Conservation (phyloP, 1,140 invertebrate species). For the Lutraria rhynchaena region DNA sequence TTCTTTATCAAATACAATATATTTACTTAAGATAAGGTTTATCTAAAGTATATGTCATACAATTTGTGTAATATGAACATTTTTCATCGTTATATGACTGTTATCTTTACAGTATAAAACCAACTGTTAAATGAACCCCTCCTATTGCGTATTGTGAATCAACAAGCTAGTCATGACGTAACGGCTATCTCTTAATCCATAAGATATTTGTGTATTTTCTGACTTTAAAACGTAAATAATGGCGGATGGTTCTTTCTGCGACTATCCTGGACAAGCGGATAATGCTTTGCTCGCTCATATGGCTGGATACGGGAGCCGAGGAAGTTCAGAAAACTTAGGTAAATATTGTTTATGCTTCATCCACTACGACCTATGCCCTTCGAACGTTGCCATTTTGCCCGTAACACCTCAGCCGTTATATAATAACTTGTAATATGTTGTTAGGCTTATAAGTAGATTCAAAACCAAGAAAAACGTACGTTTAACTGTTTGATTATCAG, state of each 20-base stretch:
- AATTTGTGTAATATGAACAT: constrained; percentile 21
- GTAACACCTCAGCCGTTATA: constrained; percentile 46
- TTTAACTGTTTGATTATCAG: not conserved
- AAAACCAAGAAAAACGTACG: not conserved
- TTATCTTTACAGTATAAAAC: constrained; percentile 17
- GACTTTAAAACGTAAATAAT: constrained; percentile 44
- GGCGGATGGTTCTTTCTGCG: constrained; percentile 55
- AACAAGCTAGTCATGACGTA: constrained; percentile 56
- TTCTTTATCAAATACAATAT: too few species aligned
- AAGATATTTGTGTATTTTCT: constrained; percentile 21
- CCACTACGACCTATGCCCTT: constrained; percentile 50
- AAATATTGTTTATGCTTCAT: constrained; percentile 40
- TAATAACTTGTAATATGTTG: constrained; percentile 46
- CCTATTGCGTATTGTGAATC: constrained; percentile 58
- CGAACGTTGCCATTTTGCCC: constrained; percentile 36
- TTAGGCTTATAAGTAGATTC: not conserved
- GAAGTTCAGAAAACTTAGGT: constrained; percentile 40
- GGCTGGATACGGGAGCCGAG: constrained; percentile 21
- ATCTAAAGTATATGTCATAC: constrained; percentile 25
- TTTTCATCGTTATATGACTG: not conserved
- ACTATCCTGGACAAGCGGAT: constrained; percentile 46
- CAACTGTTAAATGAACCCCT: constrained; percentile 11
- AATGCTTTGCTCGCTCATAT: constrained; percentile 47
- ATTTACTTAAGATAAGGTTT: constrained; percentile 8
- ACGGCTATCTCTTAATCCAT: constrained; percentile 53